These are phyloP conservation scores for Drosophila sturtevanti DNA, from an alignment of 1,140 invertebrate species.

Conservation along the genomic window DNA sequence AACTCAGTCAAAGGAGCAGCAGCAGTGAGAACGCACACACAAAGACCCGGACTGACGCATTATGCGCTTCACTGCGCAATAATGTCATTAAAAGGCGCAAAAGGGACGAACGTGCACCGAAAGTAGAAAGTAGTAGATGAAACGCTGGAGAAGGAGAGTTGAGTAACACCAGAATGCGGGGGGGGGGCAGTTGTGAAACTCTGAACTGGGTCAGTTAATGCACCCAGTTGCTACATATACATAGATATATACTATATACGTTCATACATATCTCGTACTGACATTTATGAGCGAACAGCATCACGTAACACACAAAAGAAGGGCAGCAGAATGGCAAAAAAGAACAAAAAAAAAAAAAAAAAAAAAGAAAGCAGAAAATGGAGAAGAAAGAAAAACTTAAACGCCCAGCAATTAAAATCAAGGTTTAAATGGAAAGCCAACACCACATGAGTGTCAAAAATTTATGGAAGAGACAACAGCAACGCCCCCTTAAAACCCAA, in stretches of 20 bases:
- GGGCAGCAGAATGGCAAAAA: neutral
- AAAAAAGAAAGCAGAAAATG: neutral
- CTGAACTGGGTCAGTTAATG: constrained; percentile 78
- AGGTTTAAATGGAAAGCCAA: constrained; percentile 42
- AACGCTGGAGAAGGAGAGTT: neutral
- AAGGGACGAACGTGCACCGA: constrained; percentile 20
- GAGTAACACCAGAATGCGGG: neutral
- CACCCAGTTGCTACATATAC: constrained; percentile 61
- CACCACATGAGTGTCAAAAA: constrained; percentile 64
- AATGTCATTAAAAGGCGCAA: constrained; percentile 70
- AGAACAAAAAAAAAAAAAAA: too few relatives aligned
- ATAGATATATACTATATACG: too few relatives aligned
- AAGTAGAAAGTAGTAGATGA: neutral
- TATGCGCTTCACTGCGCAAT: constrained; percentile 74
- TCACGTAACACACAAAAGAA: neutral
- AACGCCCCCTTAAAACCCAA: constrained; percentile 36
- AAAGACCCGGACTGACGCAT: constrained; percentile 58
- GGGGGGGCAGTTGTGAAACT: constrained; percentile 13
- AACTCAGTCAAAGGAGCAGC: constrained; percentile 24
- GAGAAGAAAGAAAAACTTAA: constrained; percentile 39
- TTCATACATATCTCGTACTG: constrained; percentile 46
- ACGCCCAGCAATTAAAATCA: constrained; percentile 60
- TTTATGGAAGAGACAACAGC: constrained; percentile 62
- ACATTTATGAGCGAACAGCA: constrained; percentile 66
- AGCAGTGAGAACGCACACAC: constrained; percentile 32